These are phyloP conservation scores for Peromyscus attwateri DNA, from an alignment of 2,797 vertebrate genomes.

Conservation along the genomic window DNA sequence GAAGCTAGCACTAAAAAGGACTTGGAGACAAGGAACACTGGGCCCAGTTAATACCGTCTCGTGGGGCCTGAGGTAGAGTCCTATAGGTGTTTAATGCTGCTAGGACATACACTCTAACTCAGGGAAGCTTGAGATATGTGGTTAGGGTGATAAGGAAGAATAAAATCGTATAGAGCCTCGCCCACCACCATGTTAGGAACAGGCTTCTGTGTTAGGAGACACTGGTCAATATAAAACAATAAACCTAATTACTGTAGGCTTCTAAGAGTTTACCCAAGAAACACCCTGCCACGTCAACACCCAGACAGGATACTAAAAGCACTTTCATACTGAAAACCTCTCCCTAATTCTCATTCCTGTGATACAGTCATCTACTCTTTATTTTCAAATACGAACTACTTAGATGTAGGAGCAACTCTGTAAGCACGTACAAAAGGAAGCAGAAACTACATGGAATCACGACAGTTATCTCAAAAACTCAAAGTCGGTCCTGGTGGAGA, in stretches of 20 bases:
- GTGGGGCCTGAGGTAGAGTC: background rate
- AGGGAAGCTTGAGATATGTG: background rate
- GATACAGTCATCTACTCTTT: background rate
- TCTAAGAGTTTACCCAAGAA: conserved; percentile 6
- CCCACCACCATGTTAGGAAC: background rate
- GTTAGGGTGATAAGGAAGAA: background rate
- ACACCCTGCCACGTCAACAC: background rate
- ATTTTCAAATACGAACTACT: conserved; percentile 3
- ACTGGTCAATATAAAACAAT: background rate
- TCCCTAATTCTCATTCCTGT: background rate
- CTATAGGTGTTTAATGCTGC: background rate
- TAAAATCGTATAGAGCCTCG: background rate
- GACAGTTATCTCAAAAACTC: background rate
- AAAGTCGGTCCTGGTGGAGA: background rate
- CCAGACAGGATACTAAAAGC: conserved; percentile 67
- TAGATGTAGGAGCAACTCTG: background rate
- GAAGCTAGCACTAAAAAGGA: background rate
- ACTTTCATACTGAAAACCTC: conserved; percentile 35
- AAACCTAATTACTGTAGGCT: conserved; percentile 35
- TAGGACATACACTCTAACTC: background rate
- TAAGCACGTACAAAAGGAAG: background rate
- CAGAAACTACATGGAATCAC: background rate
- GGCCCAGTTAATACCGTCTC: background rate
- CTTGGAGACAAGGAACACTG: background rate
- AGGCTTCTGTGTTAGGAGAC: background rate